Percentiles rank a stretch among this genome's conserved stretches.
Conservation (phyloP, 92 coral and sea anemone species). For the Palythoa caribaeorum region DNA sequence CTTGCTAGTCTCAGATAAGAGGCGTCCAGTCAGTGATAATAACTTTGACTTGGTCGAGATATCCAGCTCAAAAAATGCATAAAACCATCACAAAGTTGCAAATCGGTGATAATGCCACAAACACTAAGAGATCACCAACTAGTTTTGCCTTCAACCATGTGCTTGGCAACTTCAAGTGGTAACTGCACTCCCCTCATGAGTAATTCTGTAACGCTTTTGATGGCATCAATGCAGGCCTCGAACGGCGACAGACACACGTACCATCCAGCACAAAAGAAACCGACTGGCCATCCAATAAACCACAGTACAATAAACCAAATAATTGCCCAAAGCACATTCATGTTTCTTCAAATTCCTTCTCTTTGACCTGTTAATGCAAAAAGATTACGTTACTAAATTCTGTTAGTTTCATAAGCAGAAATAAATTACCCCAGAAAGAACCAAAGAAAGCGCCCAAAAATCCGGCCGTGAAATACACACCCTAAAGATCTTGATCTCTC, state of each 20-base stretch:
- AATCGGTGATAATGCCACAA: background rate
- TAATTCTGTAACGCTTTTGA: conserved; percentile 84
- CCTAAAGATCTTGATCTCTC: background rate
- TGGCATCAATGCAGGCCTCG: conserved; percentile 95
- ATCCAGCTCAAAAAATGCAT: background rate
- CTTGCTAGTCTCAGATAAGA: background rate
- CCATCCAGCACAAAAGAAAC: conserved; percentile 99
- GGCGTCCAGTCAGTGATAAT: background rate
- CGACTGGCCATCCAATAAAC: conserved; percentile 97
- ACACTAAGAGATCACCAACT: conserved; percentile 74
- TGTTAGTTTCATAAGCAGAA: background rate
- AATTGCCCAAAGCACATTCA: conserved; percentile 98
- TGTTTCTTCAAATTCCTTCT: conserved; percentile 30
- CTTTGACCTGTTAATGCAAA: background rate
- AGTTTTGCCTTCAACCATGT: conserved; percentile 94
- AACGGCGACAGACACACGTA: conserved; percentile 97
- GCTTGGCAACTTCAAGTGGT: conserved; percentile 96
- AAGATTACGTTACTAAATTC: background rate
- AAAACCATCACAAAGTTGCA: background rate
- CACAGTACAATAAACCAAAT: conserved; percentile 94
- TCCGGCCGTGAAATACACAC: background rate
- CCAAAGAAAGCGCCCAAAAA: background rate
- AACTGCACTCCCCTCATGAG: conserved; percentile 92
- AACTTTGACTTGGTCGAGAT: too few species aligned
- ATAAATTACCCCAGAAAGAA: background rate